Evolutionary conservation across 2,113 vertebrate species (phyloP).

Genomic region (Theristicus caerulescens): DNA sequence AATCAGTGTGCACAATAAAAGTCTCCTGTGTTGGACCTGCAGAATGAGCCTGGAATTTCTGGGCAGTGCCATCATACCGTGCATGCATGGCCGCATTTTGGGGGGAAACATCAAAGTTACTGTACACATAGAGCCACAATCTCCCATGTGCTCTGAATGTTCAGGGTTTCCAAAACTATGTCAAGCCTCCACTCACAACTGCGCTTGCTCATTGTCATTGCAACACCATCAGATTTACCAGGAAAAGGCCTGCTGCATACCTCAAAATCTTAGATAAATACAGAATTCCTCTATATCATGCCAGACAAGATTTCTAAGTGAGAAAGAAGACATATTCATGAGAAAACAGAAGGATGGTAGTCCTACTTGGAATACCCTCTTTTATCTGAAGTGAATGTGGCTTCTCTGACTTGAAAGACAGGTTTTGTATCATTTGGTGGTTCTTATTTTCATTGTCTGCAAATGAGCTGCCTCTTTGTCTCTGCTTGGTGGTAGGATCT

Average conservation of each 20-base stretch:
- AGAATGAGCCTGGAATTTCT: neutral
- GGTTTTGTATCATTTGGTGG: neutral
- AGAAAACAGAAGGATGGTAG: neutral
- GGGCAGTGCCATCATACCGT: neutral
- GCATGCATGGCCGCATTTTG: neutral
- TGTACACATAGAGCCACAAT: neutral
- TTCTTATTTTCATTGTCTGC: neutral
- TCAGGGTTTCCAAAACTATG: neutral
- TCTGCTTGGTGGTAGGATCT: neutral
- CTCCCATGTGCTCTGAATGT: neutral
- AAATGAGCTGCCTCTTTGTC: neutral
- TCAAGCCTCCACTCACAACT: neutral
- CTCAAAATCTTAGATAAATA: neutral
- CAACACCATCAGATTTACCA: neutral
- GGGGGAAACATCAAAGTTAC: neutral
- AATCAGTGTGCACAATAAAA: neutral
- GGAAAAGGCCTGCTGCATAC: neutral
- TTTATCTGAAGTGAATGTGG: neutral
- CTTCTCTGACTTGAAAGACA: neutral
- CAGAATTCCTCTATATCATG: neutral
- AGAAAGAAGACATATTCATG: neutral
- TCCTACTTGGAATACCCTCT: neutral
- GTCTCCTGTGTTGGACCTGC: neutral
- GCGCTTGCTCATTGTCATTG: neutral
- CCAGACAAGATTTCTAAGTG: neutral